phyloP scores from a whole-genome alignment of 1,140 invertebrate genomes.

The Ceratosolen fusciceps region DNA sequence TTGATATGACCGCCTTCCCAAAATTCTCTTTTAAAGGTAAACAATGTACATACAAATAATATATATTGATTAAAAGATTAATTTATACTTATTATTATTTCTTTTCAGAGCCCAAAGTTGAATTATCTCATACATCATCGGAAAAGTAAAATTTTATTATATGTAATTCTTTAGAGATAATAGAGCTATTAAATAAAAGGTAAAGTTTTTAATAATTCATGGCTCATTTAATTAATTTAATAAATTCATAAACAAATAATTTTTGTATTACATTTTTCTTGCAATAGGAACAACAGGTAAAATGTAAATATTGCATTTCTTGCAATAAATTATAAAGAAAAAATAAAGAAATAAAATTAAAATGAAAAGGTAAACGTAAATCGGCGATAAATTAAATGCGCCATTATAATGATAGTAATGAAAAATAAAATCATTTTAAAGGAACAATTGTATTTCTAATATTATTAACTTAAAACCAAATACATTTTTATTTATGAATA shows the following conservation, averaged over 20 bases:
- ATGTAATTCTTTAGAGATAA: conserved; percentile 42
- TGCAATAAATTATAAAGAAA: no score
- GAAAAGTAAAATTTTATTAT: conserved; percentile 33
- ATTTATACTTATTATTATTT: conserved; percentile 14
- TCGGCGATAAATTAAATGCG: no score
- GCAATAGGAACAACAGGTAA: no score
- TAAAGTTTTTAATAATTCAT: conserved; percentile 23
- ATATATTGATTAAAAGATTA: neutral
- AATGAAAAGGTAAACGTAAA: no score
- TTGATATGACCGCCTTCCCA: conserved; percentile 92
- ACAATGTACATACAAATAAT: conserved; percentile 20
- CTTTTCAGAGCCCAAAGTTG: conserved; percentile 59
- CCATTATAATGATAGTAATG: no score
- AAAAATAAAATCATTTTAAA: no score
- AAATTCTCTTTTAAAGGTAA: conserved; percentile 82
- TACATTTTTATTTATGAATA: no score
- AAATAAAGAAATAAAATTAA: no score
- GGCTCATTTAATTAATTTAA: neutral
- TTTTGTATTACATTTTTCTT: no score
- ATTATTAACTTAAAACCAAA: no score
- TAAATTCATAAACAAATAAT: conserved; percentile 30
- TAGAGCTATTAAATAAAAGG: conserved; percentile 47
- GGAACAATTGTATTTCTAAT: no score
- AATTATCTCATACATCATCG: conserved; percentile 37
- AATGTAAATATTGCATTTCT: no score